Conservation (phyloP, 2,888 invertebrate genomes). For the Nymphalis polychloros region DNA sequence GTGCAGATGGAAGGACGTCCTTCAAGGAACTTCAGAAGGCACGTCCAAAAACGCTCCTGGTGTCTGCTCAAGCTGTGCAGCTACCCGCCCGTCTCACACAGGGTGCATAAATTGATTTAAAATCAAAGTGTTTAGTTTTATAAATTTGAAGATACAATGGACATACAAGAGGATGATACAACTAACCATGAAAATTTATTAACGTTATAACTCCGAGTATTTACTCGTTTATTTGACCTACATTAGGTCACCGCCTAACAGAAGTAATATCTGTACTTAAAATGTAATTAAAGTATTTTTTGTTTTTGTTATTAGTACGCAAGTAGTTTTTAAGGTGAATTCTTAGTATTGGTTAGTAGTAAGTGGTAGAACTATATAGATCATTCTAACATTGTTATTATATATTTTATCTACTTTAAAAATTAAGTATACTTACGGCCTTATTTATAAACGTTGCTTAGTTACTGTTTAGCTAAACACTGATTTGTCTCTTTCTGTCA, state of each 20-base stretch:
- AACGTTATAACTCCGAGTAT: slow-evolving; percentile 38
- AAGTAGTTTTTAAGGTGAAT: slow-evolving; percentile 13
- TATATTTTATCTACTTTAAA: slow-evolving; percentile 1
- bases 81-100: slow-evolving; percentile 49
- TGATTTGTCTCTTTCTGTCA: too few species aligned
- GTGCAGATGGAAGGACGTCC: slow-evolving; percentile 52
- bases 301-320: slow-evolving; percentile 20
- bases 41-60: slow-evolving; percentile 53
- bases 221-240: slow-evolving; percentile 52
- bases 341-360: slow-evolving; percentile 28
- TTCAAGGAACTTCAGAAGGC: slow-evolving; percentile 45
- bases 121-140: neutral
- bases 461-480: too few species aligned
- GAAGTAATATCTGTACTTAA: slow-evolving; percentile 67
- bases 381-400: neutral
- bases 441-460: too few species aligned
- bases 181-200: slow-evolving; percentile 14
- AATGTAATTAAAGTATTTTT: slow-evolving; percentile 56
- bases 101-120: slow-evolving; percentile 42
- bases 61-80: slow-evolving; percentile 69
- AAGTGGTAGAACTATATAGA: slow-evolving; percentile 16
- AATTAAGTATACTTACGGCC: slow-evolving; percentile 4
- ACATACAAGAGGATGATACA: neutral
- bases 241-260: slow-evolving; percentile 67
- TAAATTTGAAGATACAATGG: neutral